Conservation (phyloP, 1,140 invertebrate species). For the Caerostris extrusa region DNA sequence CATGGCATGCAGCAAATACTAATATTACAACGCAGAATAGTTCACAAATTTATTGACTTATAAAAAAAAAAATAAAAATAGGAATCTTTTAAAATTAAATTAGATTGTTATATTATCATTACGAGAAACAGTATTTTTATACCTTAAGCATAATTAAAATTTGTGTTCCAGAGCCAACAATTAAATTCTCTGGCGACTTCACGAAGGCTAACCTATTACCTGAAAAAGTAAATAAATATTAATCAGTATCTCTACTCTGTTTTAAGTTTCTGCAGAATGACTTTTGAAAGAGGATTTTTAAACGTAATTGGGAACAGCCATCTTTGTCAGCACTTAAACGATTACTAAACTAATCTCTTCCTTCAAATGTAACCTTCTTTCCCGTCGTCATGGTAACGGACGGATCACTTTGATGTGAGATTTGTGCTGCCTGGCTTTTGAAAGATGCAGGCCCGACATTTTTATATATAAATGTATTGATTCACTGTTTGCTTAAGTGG, state of each 20-base stretch:
- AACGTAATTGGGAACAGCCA: conserved; percentile 42
- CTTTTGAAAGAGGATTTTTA: conserved; percentile 41
- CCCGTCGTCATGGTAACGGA: background rate
- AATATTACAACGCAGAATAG: too few relatives aligned
- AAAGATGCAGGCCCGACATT: background rate
- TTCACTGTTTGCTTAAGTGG: background rate
- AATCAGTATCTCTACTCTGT: background rate
- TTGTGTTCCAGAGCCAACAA: too few relatives aligned
- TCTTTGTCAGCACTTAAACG: conserved; percentile 68
- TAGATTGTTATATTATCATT: too few relatives aligned
- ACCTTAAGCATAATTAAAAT: too few relatives aligned
- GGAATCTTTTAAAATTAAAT: too few relatives aligned
- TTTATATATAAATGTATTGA: background rate
- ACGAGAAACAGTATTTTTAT: too few relatives aligned
- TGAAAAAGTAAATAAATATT: too few relatives aligned
- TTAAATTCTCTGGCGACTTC: too few relatives aligned
- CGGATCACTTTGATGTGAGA: background rate
- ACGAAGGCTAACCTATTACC: too few relatives aligned
- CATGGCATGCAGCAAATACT: too few relatives aligned
- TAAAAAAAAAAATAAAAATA: too few relatives aligned
- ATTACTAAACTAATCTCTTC: conserved; percentile 59
- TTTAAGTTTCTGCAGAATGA: conserved; percentile 27
- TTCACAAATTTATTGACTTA: too few relatives aligned
- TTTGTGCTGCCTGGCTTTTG: background rate
- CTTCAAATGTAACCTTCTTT: conserved; percentile 24